Base-by-base conservation (phyloP, 1,140 invertebrate species). In the Hylyphantes graminicola region DNA sequence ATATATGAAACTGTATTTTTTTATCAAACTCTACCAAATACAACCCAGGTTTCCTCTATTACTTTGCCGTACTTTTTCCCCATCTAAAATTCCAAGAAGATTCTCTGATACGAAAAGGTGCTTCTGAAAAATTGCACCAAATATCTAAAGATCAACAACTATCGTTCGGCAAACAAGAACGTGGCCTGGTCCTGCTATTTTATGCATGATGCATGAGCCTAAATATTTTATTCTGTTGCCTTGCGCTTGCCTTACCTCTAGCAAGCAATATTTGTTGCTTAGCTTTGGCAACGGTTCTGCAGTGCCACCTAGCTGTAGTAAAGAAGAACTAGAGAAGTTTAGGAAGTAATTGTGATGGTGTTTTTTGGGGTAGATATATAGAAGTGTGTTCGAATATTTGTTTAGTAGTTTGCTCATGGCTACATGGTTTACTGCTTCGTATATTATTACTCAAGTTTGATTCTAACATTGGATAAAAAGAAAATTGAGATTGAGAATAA, bases 151-250 rank as follows among this genome's bases (percentile, higher is more conserved):
- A 78, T 78, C 76, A 65, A 78, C 76, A 67, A 67, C 76, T 48
- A 10, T 11, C 48, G 7, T 64, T 57, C 54, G 17, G 57, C 51
- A 76, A 76, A 76, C 74, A 51, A 13, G 59, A 17, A 21, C 15
- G 50, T 11, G 15, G 10, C 74, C n/a, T 53, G 8, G 50, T 35
- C 51, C 61, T 65, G 48, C 63, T 78, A 48, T 78, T 78, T 78
- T 78, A 78, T 78, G 76, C 76, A 65, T 67, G 76, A 76, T 35
- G 74, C 19, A 63, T 59, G 35, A 78, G 17, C 53, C 50, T 78
- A 78, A 78, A 78, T 78, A 78, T 78, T 78, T 78, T 78, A 78
- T 78, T 78, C 55, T 78, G 76, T 78, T 78, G 76, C 76, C 53
- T 61, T 17, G 74, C 57, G 57, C 19, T 76, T 76, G 55, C 57